A percentile compares a stretch with the other conserved stretches of the same genome.
These are phyloP conservation scores for Eurystomus gularis DNA, from an alignment of 2,113 vertebrate genomes.

Conservation along the genomic window DNA sequence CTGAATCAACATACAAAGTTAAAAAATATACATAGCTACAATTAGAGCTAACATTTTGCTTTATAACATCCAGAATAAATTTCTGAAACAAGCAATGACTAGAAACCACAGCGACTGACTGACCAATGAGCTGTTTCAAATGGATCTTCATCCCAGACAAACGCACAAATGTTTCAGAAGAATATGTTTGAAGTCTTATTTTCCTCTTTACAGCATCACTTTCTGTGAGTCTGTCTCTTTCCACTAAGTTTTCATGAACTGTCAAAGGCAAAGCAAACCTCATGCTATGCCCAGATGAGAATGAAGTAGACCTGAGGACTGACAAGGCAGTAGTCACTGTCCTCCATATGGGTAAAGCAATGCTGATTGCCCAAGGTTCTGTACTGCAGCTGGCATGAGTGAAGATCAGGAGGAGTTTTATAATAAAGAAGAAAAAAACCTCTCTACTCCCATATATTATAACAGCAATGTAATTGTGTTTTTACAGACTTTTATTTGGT, in stretches of 20 bases:
- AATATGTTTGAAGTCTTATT: not conserved
- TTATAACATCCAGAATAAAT: not conserved
- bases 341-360: not conserved
- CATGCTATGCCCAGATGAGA: accelerated
- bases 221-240: not conserved
- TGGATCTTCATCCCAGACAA: not conserved
- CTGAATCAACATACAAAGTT: not conserved
- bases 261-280: not conserved
- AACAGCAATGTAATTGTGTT: not conserved
- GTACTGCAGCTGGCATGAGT: not conserved
- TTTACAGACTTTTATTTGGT: not conserved
- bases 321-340: not conserved
- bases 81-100: not conserved
- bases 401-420: not conserved
- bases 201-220: not conserved
- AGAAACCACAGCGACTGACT: not conserved
- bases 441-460: not conserved
- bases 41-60: not conserved
- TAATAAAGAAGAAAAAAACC: not conserved
- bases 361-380: not conserved
- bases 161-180: not conserved
- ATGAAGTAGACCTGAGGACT: not conserved
- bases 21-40: not conserved
- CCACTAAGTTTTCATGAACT: not conserved
- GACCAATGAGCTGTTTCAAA: not conserved